Percentiles rank a stretch among this genome's conserved stretches.
These are phyloP conservation scores for Bungarus multicinctus DNA, from an alignment of 2,113 vertebrate genomes.

Conservation along the genomic window DNA sequence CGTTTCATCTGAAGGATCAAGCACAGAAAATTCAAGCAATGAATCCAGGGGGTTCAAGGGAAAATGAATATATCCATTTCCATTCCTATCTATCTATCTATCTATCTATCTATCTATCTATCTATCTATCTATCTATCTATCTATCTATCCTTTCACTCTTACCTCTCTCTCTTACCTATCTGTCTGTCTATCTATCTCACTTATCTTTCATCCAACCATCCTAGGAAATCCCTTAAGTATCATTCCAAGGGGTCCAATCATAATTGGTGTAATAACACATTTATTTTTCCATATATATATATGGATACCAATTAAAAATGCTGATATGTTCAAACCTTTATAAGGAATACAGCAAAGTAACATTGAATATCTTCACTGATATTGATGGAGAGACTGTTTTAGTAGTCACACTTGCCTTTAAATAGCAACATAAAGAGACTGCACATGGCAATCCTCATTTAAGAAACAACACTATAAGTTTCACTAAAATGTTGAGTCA, in stretches of 20 bases:
- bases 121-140: not conserved
- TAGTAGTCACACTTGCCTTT: not conserved
- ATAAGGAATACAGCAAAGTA: not conserved
- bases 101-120: too few species aligned
- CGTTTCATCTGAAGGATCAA: not conserved
- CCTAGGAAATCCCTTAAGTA: too few species aligned
- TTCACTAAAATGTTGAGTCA: slow-evolving; percentile 1
- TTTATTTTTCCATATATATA: not conserved
- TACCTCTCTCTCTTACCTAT: too few species aligned
- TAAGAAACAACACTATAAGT: not conserved
- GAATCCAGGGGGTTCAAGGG: not conserved
- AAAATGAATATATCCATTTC: not conserved
- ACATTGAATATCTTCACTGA: not conserved
- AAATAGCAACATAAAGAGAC: not conserved
- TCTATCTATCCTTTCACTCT: too few species aligned
- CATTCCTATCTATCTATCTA: not conserved
- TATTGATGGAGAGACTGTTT: not conserved
- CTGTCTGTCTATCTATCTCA: too few species aligned
- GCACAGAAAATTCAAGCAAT: not conserved
- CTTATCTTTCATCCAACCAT: too few species aligned
- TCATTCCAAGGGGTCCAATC: too few species aligned
- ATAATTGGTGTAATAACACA: too few species aligned
- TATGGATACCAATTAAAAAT: not conserved
- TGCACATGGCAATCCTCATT: not conserved
- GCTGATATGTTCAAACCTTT: not conserved